Percentiles rank a stretch among this genome's conserved stretches.
Evolutionary conservation across 2,113 vertebrate genomes (phyloP).

Genomic region (Psophia crepitans): DNA sequence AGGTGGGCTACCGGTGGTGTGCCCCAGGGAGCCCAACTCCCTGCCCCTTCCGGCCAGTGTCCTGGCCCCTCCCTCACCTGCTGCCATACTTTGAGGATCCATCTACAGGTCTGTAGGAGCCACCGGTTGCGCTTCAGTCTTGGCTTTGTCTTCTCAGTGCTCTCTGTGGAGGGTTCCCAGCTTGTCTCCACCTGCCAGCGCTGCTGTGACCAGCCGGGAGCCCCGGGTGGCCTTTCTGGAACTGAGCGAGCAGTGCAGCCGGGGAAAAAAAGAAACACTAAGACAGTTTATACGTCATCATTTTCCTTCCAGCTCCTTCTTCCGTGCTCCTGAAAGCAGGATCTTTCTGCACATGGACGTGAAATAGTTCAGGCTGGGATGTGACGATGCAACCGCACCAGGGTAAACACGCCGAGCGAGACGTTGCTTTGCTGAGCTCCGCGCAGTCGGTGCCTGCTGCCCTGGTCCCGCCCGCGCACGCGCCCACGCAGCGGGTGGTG

Average conservation of each 20-base stretch:
- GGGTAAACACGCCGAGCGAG: too few relatives aligned
- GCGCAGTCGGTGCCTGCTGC: too few relatives aligned
- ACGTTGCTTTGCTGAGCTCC: too few relatives aligned
- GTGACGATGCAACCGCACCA: too few relatives aligned
- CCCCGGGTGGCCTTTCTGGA: neutral
- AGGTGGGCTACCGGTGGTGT: neutral
- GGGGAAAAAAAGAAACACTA: neutral
- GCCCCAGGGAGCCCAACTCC: neutral
- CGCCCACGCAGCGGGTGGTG: too few relatives aligned
- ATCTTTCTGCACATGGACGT: neutral
- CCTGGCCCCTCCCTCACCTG: neutral
- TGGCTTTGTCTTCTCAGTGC: neutral
- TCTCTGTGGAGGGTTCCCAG: neutral
- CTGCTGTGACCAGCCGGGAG: neutral
- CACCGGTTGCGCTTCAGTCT: accelerated
- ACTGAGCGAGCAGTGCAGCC: neutral
- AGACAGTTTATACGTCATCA: neutral
- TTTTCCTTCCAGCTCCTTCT: neutral
- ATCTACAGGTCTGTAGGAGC: neutral
- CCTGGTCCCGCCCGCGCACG: too few relatives aligned
- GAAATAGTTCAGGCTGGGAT: neutral
- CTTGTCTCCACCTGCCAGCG: neutral
- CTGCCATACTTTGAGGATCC: neutral
- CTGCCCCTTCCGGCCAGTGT: too few relatives aligned
- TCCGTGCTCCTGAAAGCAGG: too few relatives aligned